Conservation (phyloP, 2,888 invertebrate species). For the Drosophila paramelanica region DNA sequence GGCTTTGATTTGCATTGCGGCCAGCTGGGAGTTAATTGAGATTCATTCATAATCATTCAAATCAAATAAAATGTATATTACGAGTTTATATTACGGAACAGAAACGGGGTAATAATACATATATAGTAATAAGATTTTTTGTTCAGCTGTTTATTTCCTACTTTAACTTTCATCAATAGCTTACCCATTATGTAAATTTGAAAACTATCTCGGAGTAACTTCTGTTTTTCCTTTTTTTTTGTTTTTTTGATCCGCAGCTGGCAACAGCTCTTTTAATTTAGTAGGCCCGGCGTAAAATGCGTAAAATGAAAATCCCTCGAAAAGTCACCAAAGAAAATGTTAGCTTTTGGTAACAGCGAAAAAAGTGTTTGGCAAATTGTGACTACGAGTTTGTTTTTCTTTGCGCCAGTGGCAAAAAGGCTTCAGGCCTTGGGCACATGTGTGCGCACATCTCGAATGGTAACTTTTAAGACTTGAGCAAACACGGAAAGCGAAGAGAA, state of each 20-base stretch:
- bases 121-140: no score
- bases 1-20: slow-evolving; percentile 13
- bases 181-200: slow-evolving; percentile 70
- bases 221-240: slow-evolving; percentile 30
- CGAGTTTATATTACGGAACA: no score
- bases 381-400: slow-evolving; percentile 36
- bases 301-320: slow-evolving; percentile 49
- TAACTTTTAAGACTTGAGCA: slow-evolving; percentile 20
- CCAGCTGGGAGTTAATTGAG: slow-evolving; percentile 22
- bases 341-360: slow-evolving; percentile 27
- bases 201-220: slow-evolving; percentile 53
- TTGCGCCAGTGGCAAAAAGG: background rate
- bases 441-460: slow-evolving; percentile 22
- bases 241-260: slow-evolving; percentile 42
- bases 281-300: slow-evolving; percentile 29
- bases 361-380: slow-evolving; percentile 42
- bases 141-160: slow-evolving; percentile 1
- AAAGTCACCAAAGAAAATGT: slow-evolving; percentile 54
- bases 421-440: slow-evolving; percentile 19
- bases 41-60: slow-evolving; percentile 10
- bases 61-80: background rate
- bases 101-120: no score
- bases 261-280: slow-evolving; percentile 27
- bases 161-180: slow-evolving; percentile 38
- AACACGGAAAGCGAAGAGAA: slow-evolving; percentile 3